phyloP scores from a whole-genome alignment of 64 coral and sea anemone genomes.

The Acropora tenuis region DNA sequence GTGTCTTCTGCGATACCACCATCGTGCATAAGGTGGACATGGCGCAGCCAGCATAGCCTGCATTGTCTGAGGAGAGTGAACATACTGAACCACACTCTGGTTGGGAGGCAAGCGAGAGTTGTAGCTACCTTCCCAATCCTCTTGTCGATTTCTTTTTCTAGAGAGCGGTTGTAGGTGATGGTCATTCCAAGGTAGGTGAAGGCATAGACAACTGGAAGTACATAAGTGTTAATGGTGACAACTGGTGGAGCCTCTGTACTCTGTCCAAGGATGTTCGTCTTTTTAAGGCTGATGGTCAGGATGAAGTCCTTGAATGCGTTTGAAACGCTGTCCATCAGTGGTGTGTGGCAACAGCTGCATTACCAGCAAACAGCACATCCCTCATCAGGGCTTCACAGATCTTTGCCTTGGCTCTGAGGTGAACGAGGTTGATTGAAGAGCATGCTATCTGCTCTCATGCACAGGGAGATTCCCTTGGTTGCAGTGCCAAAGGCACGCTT shows the following conservation, averaged over 20 bases:
- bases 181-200: constrained; percentile 37
- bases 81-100: not conserved
- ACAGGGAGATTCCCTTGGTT: constrained; percentile 6
- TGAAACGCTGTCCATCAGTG: not conserved
- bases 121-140: constrained; percentile 6
- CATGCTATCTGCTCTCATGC: not conserved
- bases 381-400: not conserved
- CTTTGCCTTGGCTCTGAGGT: constrained; percentile 10
- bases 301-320: constrained; percentile 1
- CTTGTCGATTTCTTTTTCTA: not conserved
- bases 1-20: not conserved
- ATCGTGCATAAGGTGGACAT: not conserved
- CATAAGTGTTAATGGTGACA: constrained; percentile 15
- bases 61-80: no score
- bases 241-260: not conserved
- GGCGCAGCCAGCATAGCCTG: not conserved
- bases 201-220: constrained; percentile 24
- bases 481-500: no score
- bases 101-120: not conserved
- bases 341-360: not conserved
- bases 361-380: constrained; percentile 1
- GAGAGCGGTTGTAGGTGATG: constrained; percentile 35
- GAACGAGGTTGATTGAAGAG: constrained; percentile 13
- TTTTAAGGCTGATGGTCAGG: not conserved
- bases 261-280: not conserved